Percentiles rank a stretch among this genome's conserved stretches.
These are phyloP conservation scores for Chaetops frenatus DNA, from an alignment of 2,113 vertebrate species.

Conservation along the genomic window DNA sequence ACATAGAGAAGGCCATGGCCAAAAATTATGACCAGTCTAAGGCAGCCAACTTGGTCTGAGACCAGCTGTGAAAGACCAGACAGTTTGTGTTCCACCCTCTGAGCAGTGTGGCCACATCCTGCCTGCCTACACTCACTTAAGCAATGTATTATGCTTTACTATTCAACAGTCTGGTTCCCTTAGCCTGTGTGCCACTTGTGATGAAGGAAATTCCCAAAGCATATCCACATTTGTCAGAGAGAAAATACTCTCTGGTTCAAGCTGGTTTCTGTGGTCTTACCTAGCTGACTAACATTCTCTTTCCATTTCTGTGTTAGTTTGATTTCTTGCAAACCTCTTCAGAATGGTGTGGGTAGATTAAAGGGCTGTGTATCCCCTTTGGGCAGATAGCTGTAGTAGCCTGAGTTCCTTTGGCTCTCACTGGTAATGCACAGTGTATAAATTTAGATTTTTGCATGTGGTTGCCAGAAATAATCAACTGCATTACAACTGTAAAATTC, in stretches of 20 bases:
- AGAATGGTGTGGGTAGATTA: not conserved
- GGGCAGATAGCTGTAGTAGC: not conserved
- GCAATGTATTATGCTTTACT: not conserved
- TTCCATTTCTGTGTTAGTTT: not conserved
- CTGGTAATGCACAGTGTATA: not conserved
- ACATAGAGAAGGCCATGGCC: not conserved
- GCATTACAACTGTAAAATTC: not conserved
- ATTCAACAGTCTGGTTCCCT: not conserved
- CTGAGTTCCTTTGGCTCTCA: not conserved
- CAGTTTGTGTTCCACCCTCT: not conserved
- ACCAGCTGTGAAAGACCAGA: not conserved
- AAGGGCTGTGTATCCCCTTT: not conserved
- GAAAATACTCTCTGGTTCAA: not conserved
- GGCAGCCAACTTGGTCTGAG: not conserved
- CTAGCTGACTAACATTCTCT: not conserved
- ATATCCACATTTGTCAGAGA: not conserved
- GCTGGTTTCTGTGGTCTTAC: not conserved
- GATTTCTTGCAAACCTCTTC: not conserved
- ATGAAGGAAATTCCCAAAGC: not conserved
- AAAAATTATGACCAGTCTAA: rapidly evolving
- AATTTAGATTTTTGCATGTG: not conserved
- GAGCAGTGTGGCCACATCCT: not conserved
- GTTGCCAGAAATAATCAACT: not conserved
- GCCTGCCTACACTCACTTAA: not conserved
- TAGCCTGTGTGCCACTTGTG: not conserved